Evolutionary conservation across 1,140 invertebrate genomes (phyloP), one percentile per base, ranked within the genome.

Genomic region (Bombyx mori): DNA sequence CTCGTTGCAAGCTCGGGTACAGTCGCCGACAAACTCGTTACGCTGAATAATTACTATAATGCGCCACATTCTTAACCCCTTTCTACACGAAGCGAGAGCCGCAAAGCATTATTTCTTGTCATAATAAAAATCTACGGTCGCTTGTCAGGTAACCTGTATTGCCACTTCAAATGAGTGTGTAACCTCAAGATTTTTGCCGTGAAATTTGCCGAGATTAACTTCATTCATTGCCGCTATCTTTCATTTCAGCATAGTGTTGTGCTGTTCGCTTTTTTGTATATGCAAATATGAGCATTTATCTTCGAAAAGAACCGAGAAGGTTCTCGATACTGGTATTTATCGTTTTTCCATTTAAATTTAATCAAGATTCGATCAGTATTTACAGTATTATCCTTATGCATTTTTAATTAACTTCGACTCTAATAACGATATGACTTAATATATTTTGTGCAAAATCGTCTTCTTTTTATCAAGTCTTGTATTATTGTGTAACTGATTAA

Each of bases 1-100:
- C 54, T 57, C 52, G 60, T 60, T 54, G 53, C 42, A 35, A 56
- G 35, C 22, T 22, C 18, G 54, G 50, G 62, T 62, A 60, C 64
- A 66, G 62, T 66, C 54, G 56, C 42, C 53, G 57, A 60, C 62
- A 60, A 54, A 54, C 52, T 63, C 57, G 67, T 69, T 69, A 57
- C 56, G 56, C 53, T 62, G 57, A 67, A 61, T 65, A 66, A 69
- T 69, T 63, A 66, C 68, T 47, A 46, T 62, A 65, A 69, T 69
- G 55, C 54, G 35, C 42, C 52, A 61, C 58, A 61, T 63, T 68
- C 68, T 71, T 62, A 71, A 66, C 62, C 45, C 49, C 12, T 44
- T 57, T 58, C 59, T 10, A 22, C 42, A n/a, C 44, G 44, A 26
- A 44, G 50, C 44, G 44, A 44, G 52, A 56, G 47, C 12, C 42